Conservation (phyloP, 2,113 vertebrate genomes). For the Melanostigma gelatinosum region DNA sequence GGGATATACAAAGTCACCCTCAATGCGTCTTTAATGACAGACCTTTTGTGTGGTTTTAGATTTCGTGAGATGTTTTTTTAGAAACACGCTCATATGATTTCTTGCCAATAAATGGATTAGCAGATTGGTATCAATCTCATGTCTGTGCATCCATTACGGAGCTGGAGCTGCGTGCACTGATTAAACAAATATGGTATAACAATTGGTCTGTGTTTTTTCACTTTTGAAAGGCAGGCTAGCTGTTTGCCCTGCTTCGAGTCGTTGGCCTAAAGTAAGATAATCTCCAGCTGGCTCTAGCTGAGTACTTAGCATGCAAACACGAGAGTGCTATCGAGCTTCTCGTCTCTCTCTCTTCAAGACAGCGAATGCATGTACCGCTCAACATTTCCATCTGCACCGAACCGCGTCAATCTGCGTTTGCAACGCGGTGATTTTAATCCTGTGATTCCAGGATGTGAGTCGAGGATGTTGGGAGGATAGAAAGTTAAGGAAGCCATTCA, state of each 20-base stretch:
- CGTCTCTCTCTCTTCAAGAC: slow-evolving; percentile 1
- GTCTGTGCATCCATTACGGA: background rate
- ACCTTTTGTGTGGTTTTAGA: background rate
- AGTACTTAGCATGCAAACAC: background rate
- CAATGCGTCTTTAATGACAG: slow-evolving; percentile 5
- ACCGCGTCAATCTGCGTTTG: background rate
- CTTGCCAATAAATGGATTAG: background rate
- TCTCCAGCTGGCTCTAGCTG: background rate
- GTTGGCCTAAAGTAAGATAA: background rate
- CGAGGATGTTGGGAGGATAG: background rate
- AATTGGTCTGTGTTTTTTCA: background rate
- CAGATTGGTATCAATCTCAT: background rate
- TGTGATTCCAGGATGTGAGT: background rate
- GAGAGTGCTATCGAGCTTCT: background rate
- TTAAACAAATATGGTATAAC: background rate
- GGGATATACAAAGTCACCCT: background rate
- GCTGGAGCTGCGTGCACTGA: background rate
- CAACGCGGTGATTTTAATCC: background rate
- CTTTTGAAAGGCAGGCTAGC: background rate
- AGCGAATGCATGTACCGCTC: background rate
- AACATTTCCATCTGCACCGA: background rate
- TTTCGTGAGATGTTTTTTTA: background rate
- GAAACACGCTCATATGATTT: background rate
- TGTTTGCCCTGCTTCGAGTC: background rate
- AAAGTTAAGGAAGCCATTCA: slow-evolving; percentile 18